Evolutionary conservation across 2,113 vertebrate species (phyloP).

Genomic region (Pelvicachromis taeniatus): DNA sequence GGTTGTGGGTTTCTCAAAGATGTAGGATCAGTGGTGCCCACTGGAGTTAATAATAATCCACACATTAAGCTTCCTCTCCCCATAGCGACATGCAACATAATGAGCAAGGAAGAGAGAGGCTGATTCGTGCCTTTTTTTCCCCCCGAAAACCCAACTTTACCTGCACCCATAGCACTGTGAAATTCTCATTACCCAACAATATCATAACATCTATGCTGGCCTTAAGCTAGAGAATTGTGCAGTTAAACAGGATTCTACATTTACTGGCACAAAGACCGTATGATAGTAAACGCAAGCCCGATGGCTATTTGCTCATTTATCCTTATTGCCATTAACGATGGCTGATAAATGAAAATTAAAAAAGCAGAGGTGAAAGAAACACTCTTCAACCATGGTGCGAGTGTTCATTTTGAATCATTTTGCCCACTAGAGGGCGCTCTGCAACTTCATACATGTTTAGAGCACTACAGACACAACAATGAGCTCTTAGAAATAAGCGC

Average conservation of each 20-base stretch:
- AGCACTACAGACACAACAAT: not conserved
- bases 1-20: not conserved
- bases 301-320: not conserved
- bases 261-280: not conserved
- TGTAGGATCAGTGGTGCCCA: not conserved
- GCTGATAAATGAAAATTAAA: not conserved
- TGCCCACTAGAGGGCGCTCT: not conserved
- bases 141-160: not conserved
- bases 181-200: not conserved
- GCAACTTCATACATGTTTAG: not conserved
- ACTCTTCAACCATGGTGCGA: not conserved
- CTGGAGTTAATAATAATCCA: not conserved
- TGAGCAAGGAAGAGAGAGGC: not conserved
- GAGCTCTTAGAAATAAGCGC: too few relatives aligned
- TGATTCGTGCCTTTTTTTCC: not conserved
- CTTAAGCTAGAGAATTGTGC: not conserved
- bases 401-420: not conserved
- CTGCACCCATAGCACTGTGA: not conserved
- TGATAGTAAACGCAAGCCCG: not conserved
- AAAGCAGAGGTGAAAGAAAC: not conserved
- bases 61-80: not conserved
- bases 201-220: not conserved
- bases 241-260: not conserved
- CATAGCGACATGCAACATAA: not conserved
- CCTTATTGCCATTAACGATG: not conserved